These are phyloP conservation scores for Pelagia noctiluca DNA, from an alignment of 30 jellyfish, hydroid and myxozoan genomes.

Conservation along the genomic window DNA sequence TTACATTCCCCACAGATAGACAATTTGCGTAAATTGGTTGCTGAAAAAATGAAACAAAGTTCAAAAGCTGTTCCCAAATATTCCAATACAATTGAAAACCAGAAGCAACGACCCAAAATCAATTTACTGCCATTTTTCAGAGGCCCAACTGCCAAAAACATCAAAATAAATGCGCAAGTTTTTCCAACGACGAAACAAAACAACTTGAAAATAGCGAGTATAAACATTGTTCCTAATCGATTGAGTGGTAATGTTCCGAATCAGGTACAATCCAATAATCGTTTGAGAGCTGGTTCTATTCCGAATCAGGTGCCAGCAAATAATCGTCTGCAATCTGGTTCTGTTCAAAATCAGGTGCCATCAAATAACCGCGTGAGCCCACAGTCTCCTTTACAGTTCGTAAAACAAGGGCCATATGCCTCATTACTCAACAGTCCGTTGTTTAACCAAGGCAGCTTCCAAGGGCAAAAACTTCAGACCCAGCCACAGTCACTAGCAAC, in stretches of 20 bases:
- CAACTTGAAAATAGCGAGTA: constrained; percentile 37
- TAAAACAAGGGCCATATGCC: no score
- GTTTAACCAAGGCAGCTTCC: no score
- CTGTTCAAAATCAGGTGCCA: neutral
- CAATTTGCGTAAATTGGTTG: constrained; percentile 51
- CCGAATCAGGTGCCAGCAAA: neutral
- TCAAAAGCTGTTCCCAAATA: neutral
- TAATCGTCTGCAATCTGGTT: neutral
- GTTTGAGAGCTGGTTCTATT: neutral
- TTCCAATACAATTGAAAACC: neutral
- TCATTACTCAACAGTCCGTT: no score
- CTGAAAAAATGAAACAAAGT: constrained; percentile 36
- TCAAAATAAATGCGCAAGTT: constrained; percentile 25
- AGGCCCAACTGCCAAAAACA: constrained; percentile 63
- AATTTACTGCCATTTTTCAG: constrained; percentile 63
- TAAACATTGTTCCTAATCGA: constrained; percentile 14
- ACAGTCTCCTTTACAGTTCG: no score
- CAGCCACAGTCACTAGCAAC: neutral
- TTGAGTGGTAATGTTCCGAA: constrained; percentile 1
- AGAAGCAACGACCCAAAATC: constrained; percentile 47
- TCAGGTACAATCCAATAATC: neutral
- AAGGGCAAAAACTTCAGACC: neutral
- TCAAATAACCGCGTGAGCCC: no score
- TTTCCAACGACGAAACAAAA: neutral
- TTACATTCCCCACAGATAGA: constrained; percentile 72